Percentiles rank a stretch among this genome's conserved stretches.
phyloP scores from a whole-genome alignment of 1,140 invertebrate genomes.

The Adoxophyes honmai region DNA sequence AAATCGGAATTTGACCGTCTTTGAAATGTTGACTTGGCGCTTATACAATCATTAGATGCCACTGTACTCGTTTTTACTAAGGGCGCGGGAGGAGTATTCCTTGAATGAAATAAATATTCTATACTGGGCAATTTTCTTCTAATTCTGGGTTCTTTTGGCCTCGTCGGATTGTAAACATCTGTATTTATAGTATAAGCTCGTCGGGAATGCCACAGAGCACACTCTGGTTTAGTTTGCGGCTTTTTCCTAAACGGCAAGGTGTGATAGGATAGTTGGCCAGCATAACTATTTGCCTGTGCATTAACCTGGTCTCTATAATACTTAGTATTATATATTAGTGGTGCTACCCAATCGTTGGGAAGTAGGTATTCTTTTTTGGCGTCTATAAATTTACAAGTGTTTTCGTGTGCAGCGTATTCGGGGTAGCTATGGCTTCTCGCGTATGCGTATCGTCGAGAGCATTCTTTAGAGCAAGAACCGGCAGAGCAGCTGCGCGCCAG shows the following conservation, averaged over 20 bases:
- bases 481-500: slow-evolving; percentile 42
- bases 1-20: slow-evolving; percentile 14
- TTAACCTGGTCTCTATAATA: not conserved
- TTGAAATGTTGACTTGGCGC: slow-evolving; percentile 4
- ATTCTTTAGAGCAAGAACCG: slow-evolving; percentile 33
- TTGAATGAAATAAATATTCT: slow-evolving; percentile 16
- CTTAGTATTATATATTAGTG: slow-evolving; percentile 8
- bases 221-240: not conserved
- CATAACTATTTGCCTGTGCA: not conserved
- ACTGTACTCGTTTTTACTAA: no score
- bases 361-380: slow-evolving; percentile 39
- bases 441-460: slow-evolving; percentile 28
- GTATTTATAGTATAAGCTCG: slow-evolving; percentile 14
- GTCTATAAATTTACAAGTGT: slow-evolving; percentile 46
- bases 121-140: slow-evolving; percentile 26
- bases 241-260: not conserved
- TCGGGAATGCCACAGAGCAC: not conserved
- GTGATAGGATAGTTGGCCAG: not conserved
- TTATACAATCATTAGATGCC: no score
- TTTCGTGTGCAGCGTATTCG: slow-evolving; percentile 35
- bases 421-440: slow-evolving; percentile 42
- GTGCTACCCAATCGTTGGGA: slow-evolving; percentile 26
- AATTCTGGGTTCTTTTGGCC: slow-evolving; percentile 14
- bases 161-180: not conserved
- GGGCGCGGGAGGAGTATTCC: not conserved